Evolutionary conservation across 2,888 invertebrate genomes (phyloP), one percentile per base, ranked within the genome.

Genomic region (Pammene fasciana): DNA sequence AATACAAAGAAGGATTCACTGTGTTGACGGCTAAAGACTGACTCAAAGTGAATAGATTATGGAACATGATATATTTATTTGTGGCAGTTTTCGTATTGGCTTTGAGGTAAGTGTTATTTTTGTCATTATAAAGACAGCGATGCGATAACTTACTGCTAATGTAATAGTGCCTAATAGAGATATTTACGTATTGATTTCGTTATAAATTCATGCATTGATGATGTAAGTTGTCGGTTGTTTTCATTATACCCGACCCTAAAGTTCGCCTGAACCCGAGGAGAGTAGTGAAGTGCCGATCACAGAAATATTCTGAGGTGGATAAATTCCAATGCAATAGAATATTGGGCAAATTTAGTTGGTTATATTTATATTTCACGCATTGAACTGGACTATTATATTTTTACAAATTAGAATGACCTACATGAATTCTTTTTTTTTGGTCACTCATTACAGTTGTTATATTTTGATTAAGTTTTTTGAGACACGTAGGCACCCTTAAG

Each of bases 131-230:
- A 52, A 45, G 45, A 45, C 45, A 11, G 26, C n/a, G n/a, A n/a
- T n/a, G n/a, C n/a, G n/a, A n/a, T n/a, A n/a, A n/a, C 6, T 26
- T 26, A 26, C 26, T 26, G 26, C 26, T 26, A 4, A 26, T 26
- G 2, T 26, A 26, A 26, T 26, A 54, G 54, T 54, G 54, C 34
- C n/a, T 54, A 34, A 54, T 54, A n/a, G 34, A 54, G n/a, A 52
- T 52, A 41, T 52, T 52, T 62, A 50, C 38, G n/a, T 73, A 72
- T 74, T 78, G 80, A 79, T 80, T 64, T 16, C 18, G 26, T 46
- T 43, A 70, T 70, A 60, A 70, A 70, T 65, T 46, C 34, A 60
- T 68, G 26, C 45, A 65, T 70, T 54, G 60, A 65, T 68, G 36
- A 65, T 60, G 59, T 60, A 46, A 68, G 26, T 59, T 65, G 36